Conservation (phyloP, 2,888 invertebrate species). For the Bugula neritina region DNA sequence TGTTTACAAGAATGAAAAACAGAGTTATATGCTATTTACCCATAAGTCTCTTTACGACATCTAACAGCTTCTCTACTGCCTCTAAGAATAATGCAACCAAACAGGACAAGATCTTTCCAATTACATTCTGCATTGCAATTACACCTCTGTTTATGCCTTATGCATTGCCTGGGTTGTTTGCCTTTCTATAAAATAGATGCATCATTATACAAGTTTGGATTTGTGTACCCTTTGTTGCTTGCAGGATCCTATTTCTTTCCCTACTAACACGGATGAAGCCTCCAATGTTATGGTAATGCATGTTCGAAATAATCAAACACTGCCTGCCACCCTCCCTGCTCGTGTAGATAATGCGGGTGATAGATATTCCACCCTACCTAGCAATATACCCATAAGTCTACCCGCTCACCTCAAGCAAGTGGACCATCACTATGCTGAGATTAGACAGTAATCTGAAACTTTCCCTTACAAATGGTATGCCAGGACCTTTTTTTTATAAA, state of each 20-base stretch:
- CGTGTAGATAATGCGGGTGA: neutral
- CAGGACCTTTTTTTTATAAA: too few relatives aligned
- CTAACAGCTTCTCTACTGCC: too few relatives aligned
- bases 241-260: slow-evolving; percentile 14
- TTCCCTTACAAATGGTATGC: neutral
- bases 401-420: slow-evolving; percentile 14
- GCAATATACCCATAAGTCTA: neutral
- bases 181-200: too few relatives aligned
- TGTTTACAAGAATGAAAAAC: too few relatives aligned
- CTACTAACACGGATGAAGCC: neutral
- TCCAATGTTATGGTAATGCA: neutral
- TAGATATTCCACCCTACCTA: slow-evolving; percentile 5
- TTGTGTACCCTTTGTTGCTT: neutral
- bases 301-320: neutral
- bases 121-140: too few relatives aligned
- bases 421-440: slow-evolving; percentile 27
- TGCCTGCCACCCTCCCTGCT: neutral
- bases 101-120: too few relatives aligned
- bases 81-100: too few relatives aligned
- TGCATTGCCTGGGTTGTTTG: too few relatives aligned
- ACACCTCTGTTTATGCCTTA: too few relatives aligned
- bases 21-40: too few relatives aligned
- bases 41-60: too few relatives aligned
- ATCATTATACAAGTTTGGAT: too few relatives aligned
- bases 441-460: slow-evolving; percentile 26